phyloP scores from a whole-genome alignment of 2,797 vertebrate genomes.

The Crypturellus tataupa region DNA sequence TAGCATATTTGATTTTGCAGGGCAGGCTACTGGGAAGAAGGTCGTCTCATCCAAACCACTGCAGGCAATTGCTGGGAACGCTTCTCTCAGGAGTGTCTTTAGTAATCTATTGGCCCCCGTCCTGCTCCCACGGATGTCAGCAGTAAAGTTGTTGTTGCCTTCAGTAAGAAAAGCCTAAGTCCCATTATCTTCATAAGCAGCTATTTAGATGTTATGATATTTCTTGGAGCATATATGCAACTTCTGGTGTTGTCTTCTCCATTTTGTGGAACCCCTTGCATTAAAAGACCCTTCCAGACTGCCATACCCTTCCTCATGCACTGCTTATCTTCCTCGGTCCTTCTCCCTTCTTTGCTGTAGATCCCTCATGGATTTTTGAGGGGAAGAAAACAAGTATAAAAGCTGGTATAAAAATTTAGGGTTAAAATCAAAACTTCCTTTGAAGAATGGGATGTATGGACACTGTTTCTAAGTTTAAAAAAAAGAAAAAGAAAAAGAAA shows the following conservation, averaged over 20 bases:
- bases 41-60: background rate
- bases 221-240: background rate
- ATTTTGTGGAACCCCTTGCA: background rate
- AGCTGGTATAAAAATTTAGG: background rate
- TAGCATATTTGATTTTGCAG: background rate
- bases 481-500: too few species aligned
- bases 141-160: background rate
- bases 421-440: background rate
- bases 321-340: background rate
- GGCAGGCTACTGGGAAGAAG: background rate
- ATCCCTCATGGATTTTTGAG: background rate
- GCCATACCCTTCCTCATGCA: background rate
- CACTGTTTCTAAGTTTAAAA: background rate
- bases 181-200: background rate
- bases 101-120: background rate
- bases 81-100: background rate
- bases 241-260: background rate
- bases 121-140: background rate
- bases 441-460: background rate
- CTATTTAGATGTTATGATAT: background rate
- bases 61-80: background rate
- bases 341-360: background rate
- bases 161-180: background rate
- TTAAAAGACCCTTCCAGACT: background rate
- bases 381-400: constrained; percentile 9